Base-by-base conservation (phyloP, 2,797 vertebrate species). In the Hylomyscus alleni region DNA sequence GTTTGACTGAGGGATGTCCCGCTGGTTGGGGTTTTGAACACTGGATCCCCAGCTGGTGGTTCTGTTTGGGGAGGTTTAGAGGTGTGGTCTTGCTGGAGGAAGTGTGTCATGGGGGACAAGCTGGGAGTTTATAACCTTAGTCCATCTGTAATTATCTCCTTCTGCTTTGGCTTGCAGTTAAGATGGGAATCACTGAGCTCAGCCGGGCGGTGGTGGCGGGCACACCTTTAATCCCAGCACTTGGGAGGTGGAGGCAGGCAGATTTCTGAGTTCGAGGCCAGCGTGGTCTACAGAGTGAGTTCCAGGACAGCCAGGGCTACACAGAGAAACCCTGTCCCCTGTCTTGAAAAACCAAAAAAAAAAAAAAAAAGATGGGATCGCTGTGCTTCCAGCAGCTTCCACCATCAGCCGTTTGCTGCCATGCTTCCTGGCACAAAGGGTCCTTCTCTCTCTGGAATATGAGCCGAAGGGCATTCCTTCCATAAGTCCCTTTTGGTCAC, bases 401-500 rank as follows among this genome's bases (percentile, higher is more conserved):
- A 60, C 54, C 22, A 6, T 13, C n/a, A 1, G 2, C 6, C 1
- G 7, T 6, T 34, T 50, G 47, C 44, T 17, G 62, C 62, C 44
- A 15, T 50, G 44, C 20, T 52, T n/a, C 62, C 83, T 34, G 19
- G 7, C 12, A 9, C 8, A 6, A 50, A 24, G 62, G 31, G 19
- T 22, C 31, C 62, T 85, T 67, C 2, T 50, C 31, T 50, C 6
- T 67, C 31, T 52, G 31, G 20, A 69, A 52, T 1, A 13, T 14
- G 65, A 24, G 22, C 2, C 3, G 34, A n/a, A 6, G 44, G 1
- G 1, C 15, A 69, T 2, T 9, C 10, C 83, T 26, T 69, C 62
- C 6, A 0, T 24, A 52, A 17, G 47, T 69, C 34, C 20, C 47
- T 52, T 52, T 69, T 50, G 20, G 13, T 8, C 62, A 24, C 0